phyloP scores from a whole-genome alignment of 2,888 invertebrate genomes.

The Trissolcus brochymenae region DNA sequence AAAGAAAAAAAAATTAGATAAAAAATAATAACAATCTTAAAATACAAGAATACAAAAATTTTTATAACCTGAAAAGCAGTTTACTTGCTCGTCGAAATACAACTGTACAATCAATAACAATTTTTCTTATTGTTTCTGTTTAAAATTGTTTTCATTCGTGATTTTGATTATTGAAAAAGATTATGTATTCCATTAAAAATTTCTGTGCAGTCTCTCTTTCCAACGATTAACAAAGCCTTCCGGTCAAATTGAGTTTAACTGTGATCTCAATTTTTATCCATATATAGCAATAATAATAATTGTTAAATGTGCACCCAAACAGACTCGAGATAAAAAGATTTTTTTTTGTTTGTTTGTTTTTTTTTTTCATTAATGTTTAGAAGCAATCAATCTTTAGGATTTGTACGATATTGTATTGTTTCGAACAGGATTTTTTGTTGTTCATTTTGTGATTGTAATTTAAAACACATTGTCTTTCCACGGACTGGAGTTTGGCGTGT shows the following conservation, averaged over 20 bases:
- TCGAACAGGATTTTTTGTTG: constrained; percentile 3
- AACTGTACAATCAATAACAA: too few species aligned
- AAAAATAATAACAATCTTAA: too few species aligned
- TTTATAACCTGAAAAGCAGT: too few species aligned
- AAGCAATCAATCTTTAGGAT: constrained; percentile 18
- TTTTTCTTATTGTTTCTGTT: too few species aligned
- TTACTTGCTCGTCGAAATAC: too few species aligned
- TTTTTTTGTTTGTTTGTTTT: background rate
- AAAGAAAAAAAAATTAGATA: too few species aligned
- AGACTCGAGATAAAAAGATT: constrained; percentile 1
- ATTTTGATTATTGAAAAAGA: too few species aligned
- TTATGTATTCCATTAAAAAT: too few species aligned
- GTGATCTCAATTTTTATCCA: constrained; percentile 39
- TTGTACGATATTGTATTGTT: constrained; percentile 26
- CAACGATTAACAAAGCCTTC: constrained; percentile 1
- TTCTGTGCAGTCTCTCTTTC: background rate
- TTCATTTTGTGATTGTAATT: constrained; percentile 36
- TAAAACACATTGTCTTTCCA: constrained; percentile 18
- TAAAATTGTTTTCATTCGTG: too few species aligned
- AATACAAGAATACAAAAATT: too few species aligned
- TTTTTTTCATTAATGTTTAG: constrained; percentile 15
- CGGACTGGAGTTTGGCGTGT: constrained; percentile 16
- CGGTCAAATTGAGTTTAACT: constrained; percentile 31
- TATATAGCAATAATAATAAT: constrained; percentile 3
- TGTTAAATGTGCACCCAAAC: constrained; percentile 11